Evolutionary conservation across 2,888 invertebrate genomes (phyloP).

Genomic region (Ophion obscuratus): DNA sequence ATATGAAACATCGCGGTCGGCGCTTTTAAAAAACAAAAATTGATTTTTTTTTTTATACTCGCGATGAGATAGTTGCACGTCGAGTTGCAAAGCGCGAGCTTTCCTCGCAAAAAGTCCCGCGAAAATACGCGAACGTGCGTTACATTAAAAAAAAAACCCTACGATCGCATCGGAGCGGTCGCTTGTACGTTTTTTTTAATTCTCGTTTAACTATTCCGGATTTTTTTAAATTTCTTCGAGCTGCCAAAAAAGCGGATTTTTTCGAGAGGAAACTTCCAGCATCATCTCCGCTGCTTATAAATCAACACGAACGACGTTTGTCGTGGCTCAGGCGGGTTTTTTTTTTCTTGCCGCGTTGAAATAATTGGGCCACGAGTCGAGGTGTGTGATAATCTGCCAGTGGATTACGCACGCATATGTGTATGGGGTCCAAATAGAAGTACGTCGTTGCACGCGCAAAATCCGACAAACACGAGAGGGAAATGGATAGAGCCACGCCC

Average conservation of each 20-base stretch:
- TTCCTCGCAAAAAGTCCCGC: not conserved
- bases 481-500: conserved; percentile 60
- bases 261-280: no score
- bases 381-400: conserved; percentile 14
- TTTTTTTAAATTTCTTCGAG: not conserved
- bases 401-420: conserved; percentile 5
- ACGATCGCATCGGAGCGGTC: not conserved
- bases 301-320: no score
- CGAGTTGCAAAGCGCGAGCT: conserved; percentile 15
- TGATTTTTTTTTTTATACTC: conserved; percentile 22
- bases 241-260: not conserved
- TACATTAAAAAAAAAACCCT: not conserved
- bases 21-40: not conserved
- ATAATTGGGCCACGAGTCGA: not conserved
- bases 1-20: conserved; percentile 55
- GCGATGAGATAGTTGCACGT: conserved; percentile 24
- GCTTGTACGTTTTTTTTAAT: not conserved
- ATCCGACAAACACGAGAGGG: conserved; percentile 53
- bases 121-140: not conserved
- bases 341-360: no score
- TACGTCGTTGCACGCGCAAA: conserved; percentile 38
- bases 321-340: no score
- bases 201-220: not conserved
- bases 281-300: no score
- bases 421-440: conserved; percentile 9